Evolutionary conservation across 2,113 vertebrate genomes (phyloP).

Genomic region (Vanacampus margaritifer): DNA sequence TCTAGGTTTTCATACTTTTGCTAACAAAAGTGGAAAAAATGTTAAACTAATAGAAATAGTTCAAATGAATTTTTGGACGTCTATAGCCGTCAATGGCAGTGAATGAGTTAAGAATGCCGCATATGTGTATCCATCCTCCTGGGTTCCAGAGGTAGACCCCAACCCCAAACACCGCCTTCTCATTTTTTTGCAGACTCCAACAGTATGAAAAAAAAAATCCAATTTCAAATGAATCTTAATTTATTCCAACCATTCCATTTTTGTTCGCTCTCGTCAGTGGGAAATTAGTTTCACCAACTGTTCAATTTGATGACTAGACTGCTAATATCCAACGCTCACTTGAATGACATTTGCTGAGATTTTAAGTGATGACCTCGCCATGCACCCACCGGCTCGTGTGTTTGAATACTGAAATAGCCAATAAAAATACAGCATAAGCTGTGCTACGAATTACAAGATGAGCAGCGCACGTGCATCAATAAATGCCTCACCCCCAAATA

Average conservation of each 20-base stretch:
- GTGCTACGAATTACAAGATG: not conserved
- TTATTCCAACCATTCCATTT: not conserved
- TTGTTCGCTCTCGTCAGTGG: not conserved
- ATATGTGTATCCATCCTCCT: not conserved
- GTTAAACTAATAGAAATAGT: too few relatives aligned
- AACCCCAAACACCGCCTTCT: not conserved
- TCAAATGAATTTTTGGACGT: too few relatives aligned
- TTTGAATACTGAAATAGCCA: not conserved
- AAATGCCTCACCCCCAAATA: not conserved
- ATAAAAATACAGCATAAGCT: too few relatives aligned
- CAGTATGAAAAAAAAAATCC: not conserved
- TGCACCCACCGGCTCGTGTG: not conserved
- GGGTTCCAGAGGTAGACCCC: not conserved
- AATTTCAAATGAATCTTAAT: constrained; percentile 2
- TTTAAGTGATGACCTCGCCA: not conserved
- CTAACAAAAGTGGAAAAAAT: too few relatives aligned
- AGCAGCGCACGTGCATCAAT: not conserved
- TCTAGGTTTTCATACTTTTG: too few relatives aligned
- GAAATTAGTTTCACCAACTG: not conserved
- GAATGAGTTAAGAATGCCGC: too few relatives aligned
- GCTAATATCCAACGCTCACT: not conserved
- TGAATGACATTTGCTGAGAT: not conserved
- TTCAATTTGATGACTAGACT: not conserved
- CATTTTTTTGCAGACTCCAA: not conserved
- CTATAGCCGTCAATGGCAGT: too few relatives aligned